These are phyloP conservation scores for Cryptophagus acutangulus DNA, from an alignment of 2,888 invertebrate genomes.

Conservation along the genomic window DNA sequence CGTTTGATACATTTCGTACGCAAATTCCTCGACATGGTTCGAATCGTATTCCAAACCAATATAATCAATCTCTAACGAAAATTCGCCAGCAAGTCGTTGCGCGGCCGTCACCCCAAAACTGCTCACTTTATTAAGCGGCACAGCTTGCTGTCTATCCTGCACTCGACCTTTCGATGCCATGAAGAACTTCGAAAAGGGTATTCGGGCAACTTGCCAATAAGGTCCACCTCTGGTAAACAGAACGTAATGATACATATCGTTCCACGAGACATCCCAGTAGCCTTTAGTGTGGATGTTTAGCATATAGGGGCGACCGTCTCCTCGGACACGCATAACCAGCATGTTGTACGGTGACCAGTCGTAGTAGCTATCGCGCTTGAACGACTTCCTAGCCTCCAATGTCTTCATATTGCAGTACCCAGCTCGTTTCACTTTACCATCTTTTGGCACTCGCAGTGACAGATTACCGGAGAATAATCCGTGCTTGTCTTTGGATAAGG, in stretches of 20 bases:
- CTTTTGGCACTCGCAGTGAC: constrained; percentile 67
- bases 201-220: constrained; percentile 92
- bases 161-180: constrained; percentile 75
- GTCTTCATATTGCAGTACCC: constrained; percentile 82
- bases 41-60: constrained; percentile 82
- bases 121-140: constrained; percentile 59
- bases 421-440: constrained; percentile 70
- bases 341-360: constrained; percentile 78
- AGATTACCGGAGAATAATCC: constrained; percentile 70
- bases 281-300: constrained; percentile 74
- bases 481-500: constrained; percentile 62
- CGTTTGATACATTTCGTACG: constrained; percentile 91
- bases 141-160: constrained; percentile 71
- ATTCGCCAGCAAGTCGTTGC: constrained; percentile 78
- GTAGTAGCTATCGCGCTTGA: constrained; percentile 63
- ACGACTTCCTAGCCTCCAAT: constrained; percentile 68
- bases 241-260: constrained; percentile 80
- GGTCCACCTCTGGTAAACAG: constrained; percentile 95
- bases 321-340: constrained; percentile 74
- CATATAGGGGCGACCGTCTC: constrained; percentile 90
- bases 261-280: constrained; percentile 80
- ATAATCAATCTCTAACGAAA: constrained; percentile 87
- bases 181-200: constrained; percentile 92
- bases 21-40: constrained; percentile 75
- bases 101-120: constrained; percentile 78